Evolutionary conservation across 2,888 invertebrate genomes (phyloP).

Genomic region (Nomada ferruginata): DNA sequence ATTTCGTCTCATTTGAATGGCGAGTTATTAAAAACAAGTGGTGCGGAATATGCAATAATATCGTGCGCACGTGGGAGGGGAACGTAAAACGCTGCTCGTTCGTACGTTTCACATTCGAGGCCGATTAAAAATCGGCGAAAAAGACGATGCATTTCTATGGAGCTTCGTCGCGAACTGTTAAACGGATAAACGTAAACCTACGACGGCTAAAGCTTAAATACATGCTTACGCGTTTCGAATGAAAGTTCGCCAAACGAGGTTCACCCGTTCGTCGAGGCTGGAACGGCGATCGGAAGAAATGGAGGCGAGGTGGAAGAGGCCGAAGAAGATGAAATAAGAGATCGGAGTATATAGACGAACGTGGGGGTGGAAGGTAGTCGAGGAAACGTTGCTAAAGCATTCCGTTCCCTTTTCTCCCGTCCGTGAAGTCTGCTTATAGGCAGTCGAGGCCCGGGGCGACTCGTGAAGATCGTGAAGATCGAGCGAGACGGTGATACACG

Average conservation of each 20-base stretch:
- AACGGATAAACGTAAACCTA: too few relatives aligned
- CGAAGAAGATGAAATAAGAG: slow-evolving; percentile 1
- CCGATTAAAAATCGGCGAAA: background rate
- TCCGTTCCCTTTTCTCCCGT: slow-evolving; percentile 63
- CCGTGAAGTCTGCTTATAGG: slow-evolving; percentile 74
- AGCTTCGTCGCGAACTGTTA: background rate
- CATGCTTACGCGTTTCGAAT: too few relatives aligned
- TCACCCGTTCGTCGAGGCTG: background rate
- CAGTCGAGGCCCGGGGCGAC: slow-evolving; percentile 71
- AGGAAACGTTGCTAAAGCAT: slow-evolving; percentile 41
- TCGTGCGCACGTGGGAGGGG: background rate
- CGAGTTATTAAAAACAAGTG: slow-evolving; percentile 20
- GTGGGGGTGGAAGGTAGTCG: background rate
- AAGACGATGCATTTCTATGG: background rate
- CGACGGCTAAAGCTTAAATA: background rate
- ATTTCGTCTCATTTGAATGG: slow-evolving; percentile 23
- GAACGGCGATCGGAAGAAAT: background rate
- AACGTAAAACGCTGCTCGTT: background rate
- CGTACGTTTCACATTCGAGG: background rate
- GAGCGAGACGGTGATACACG: slow-evolving; percentile 73
- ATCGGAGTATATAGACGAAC: background rate
- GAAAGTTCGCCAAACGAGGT: background rate
- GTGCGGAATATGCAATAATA: slow-evolving; percentile 30
- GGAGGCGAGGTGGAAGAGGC: background rate
- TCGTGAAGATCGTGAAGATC: slow-evolving; percentile 80